These are phyloP conservation scores for Bombus ignitus DNA, from an alignment of 1,140 invertebrate species.

Conservation along the genomic window DNA sequence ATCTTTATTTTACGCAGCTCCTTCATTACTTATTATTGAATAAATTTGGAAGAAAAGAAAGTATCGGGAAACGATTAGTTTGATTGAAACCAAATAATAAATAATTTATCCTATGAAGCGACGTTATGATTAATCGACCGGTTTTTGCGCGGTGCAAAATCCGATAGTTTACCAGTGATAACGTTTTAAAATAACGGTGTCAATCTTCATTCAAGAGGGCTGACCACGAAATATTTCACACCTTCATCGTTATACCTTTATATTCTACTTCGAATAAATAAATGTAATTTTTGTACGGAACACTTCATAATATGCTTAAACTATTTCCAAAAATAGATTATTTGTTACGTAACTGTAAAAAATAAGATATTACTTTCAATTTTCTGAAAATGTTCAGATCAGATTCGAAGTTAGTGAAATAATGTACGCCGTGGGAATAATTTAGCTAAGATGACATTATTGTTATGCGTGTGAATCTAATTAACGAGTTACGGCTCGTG, in stretches of 20 bases:
- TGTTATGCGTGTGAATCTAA: slow-evolving; percentile 35
- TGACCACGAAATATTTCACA: slow-evolving; percentile 74
- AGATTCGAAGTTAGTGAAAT: slow-evolving; percentile 19
- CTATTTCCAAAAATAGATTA: not conserved
- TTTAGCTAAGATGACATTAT: slow-evolving; percentile 10
- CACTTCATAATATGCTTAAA: not conserved
- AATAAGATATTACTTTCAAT: not conserved
- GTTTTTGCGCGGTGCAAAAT: slow-evolving; percentile 65
- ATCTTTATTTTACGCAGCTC: too few relatives aligned
- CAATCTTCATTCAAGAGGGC: slow-evolving; percentile 75
- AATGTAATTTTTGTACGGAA: not conserved
- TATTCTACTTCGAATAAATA: not conserved
- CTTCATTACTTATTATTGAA: too few relatives aligned
- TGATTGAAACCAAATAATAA: not conserved
- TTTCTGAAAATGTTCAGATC: not conserved
- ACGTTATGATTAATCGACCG: slow-evolving; percentile 66
- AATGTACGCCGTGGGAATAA: slow-evolving; percentile 21
- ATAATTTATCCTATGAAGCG: too few relatives aligned
- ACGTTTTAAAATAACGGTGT: slow-evolving; percentile 63
- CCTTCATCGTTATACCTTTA: slow-evolving; percentile 1
- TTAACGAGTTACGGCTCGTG: slow-evolving; percentile 10
- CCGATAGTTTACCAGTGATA: slow-evolving; percentile 72
- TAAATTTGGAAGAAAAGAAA: too few relatives aligned
- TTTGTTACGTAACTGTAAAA: not conserved
- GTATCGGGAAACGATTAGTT: not conserved